phyloP scores from a whole-genome alignment of 2,888 invertebrate genomes.

The Drosophila meridionalis region DNA sequence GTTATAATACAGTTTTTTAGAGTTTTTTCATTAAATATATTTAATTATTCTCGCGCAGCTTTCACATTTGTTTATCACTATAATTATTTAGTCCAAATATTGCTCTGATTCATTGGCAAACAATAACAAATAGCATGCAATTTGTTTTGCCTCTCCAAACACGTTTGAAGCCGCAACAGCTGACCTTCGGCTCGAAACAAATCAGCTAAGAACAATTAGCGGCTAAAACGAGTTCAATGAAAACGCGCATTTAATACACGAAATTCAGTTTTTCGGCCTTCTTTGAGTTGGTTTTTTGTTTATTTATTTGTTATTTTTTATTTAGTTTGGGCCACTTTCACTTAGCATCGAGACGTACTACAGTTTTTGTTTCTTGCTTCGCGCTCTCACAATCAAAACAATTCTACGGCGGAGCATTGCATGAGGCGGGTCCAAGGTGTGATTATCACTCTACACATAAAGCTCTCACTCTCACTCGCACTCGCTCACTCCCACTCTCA shows the following conservation, averaged over 20 bases:
- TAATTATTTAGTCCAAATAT: background rate
- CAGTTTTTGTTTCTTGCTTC: conserved; percentile 28
- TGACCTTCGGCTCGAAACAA: conserved; percentile 41
- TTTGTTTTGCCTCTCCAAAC: conserved; percentile 15
- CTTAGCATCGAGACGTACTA: conserved; percentile 25
- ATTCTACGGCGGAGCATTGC: conserved; percentile 36
- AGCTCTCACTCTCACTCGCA: conserved; percentile 22
- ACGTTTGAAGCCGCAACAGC: conserved; percentile 26
- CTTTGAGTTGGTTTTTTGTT: conserved; percentile 7
- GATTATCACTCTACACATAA: conserved; percentile 44
- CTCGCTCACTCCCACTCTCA: conserved; percentile 15
- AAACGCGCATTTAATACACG: conserved; percentile 12
- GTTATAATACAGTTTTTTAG: background rate
- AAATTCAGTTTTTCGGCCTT: conserved; percentile 9
- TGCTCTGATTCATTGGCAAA: conserved; percentile 24
- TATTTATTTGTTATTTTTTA: background rate
- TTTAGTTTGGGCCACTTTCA: conserved; percentile 43
- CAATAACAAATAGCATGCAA: conserved; percentile 12
- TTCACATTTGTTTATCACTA: background rate
- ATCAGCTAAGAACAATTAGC: conserved; percentile 37
- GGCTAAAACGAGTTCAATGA: conserved; percentile 37
- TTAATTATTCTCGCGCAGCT: background rate
- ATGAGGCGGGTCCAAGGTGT: conserved; percentile 25
- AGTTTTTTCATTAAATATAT: too few relatives aligned
- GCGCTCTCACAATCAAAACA: conserved; percentile 57